These are phyloP conservation scores for Anableps anableps DNA, from an alignment of 2,797 vertebrate species.

Conservation along the genomic window DNA sequence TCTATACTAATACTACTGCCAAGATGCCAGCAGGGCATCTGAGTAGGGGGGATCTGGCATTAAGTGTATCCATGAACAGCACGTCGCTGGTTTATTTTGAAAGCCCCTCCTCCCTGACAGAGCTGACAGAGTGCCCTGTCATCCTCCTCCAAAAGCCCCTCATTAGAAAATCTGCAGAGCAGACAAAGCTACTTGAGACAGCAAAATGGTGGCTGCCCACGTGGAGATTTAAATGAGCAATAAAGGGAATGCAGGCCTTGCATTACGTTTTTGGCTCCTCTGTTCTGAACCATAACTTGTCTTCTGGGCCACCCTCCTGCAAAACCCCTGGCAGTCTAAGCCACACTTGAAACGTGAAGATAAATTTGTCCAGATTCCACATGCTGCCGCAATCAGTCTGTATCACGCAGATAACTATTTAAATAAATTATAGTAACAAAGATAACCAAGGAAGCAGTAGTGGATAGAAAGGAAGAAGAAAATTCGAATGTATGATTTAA, in stretches of 20 bases:
- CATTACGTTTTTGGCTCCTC: conserved; percentile 41
- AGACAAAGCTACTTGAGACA: conserved; percentile 76
- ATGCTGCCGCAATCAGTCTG: conserved; percentile 6
- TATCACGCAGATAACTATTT: background rate
- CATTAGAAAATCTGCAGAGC: conserved; percentile 76
- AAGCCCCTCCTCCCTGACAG: conserved; percentile 58
- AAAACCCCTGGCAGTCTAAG: conserved; percentile 16
- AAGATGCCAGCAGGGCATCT: conserved; percentile 69
- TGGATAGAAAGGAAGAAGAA: background rate
- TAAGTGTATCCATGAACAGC: conserved; percentile 59
- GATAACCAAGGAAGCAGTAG: background rate
- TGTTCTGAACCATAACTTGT: conserved; percentile 29
- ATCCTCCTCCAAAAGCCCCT: conserved; percentile 78
- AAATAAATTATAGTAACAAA: background rate
- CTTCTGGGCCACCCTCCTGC: conserved; percentile 23
- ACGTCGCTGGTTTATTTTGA: conserved; percentile 64
- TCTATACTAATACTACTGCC: conserved; percentile 66
- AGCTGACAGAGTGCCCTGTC: conserved; percentile 65
- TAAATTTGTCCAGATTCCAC: conserved; percentile 9
- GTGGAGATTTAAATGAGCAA: conserved; percentile 57
- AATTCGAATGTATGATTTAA: conserved; percentile 29
- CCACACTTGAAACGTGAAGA: conserved; percentile 11
- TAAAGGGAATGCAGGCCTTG: conserved; percentile 69
- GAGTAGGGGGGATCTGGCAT: conserved; percentile 58
- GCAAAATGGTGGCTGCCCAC: conserved; percentile 70